Base-by-base conservation (phyloP, 2,113 vertebrate species). In the Erythrolamprus reginae region DNA sequence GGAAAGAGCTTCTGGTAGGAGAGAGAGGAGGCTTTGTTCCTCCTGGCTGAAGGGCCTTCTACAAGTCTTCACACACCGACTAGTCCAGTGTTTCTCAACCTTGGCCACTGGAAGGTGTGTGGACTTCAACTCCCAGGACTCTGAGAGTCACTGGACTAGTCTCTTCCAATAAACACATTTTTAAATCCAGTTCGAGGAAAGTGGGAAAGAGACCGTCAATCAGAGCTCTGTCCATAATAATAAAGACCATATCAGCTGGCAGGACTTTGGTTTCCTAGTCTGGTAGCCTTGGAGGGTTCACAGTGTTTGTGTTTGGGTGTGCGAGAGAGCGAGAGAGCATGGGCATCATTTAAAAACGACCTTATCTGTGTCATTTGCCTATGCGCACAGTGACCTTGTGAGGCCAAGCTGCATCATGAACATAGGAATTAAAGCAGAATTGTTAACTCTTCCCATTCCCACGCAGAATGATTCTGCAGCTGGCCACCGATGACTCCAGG, bases 381-480 rank as follows among this genome's bases (percentile, higher is more conserved):
- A 61, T 0, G 0, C n/a, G 10, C 19, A 77, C 15, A 8, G 8
- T 38, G 65, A 77, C 65, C 15, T 77, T 2, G 19, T 1, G 33
- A 21, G 7, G n/a, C n/a, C 2, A 15, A 70, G 12, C 15, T 65
- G 28, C 28, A n/a, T 65, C 28, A 5, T 65, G 61, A n/a, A 55
- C 56, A n/a, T n/a, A 24, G 53, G 47, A 26, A 17, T 8, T 1
- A 83, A 47, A 17, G 15, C 33, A 4, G 33, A 26, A 12, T 24
- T 52, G 88, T 77, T 52, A 33, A 21, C 26, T 42, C 38, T 42
- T 10, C 88, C 38, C 21, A 4, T 19, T 12, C 56, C 33, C 84
- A n/a, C n/a, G n/a, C 94, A 98, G 97, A 94, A 92, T 97, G 96
- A 70, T 98, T 83, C 58, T 98, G 90, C 95, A 97, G 28, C 92